Conservation (phyloP, 2,888 invertebrate species). For the Stenodema calcarata region DNA sequence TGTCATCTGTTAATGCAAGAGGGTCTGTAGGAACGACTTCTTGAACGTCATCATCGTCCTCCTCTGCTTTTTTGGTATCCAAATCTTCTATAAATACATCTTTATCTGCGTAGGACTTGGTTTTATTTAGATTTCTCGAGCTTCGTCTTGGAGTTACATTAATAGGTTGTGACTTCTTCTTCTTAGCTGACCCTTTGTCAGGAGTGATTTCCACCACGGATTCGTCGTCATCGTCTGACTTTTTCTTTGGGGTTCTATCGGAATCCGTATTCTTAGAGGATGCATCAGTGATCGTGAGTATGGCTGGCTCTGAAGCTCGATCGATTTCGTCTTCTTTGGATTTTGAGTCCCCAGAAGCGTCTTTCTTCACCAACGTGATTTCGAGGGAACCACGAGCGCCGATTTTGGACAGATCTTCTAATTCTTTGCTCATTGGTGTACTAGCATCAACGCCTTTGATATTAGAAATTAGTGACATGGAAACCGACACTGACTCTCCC, state of each 20-base stretch:
- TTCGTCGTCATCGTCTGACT: slow-evolving; percentile 47
- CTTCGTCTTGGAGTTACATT: slow-evolving; percentile 66
- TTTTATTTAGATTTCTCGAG: slow-evolving; percentile 68
- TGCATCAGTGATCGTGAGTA: slow-evolving; percentile 48
- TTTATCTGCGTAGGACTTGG: slow-evolving; percentile 63
- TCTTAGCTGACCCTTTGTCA: slow-evolving; percentile 51
- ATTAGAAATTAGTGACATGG: slow-evolving; percentile 8
- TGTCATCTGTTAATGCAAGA: slow-evolving; percentile 62
- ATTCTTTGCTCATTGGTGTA: slow-evolving; percentile 50
- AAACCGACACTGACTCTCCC: neutral
- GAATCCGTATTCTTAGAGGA: neutral
- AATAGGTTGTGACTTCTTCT: slow-evolving; percentile 55
- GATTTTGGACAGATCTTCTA: slow-evolving; percentile 52
- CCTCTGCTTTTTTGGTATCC: slow-evolving; percentile 33
- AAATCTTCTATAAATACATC: slow-evolving; percentile 58
- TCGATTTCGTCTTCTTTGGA: slow-evolving; percentile 52
- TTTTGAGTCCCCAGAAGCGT: slow-evolving; percentile 20
- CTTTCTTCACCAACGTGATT: slow-evolving; percentile 52
- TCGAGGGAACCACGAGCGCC: slow-evolving; percentile 52
- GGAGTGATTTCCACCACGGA: slow-evolving; percentile 49
- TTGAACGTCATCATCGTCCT: slow-evolving; percentile 56
- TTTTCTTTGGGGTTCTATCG: slow-evolving; percentile 20
- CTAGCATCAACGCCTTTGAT: slow-evolving; percentile 43
- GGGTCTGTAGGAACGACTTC: slow-evolving; percentile 70
- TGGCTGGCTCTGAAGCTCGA: slow-evolving; percentile 57